phyloP scores from a whole-genome alignment of 2,888 invertebrate species.

The Meteorus cinctellus region DNA sequence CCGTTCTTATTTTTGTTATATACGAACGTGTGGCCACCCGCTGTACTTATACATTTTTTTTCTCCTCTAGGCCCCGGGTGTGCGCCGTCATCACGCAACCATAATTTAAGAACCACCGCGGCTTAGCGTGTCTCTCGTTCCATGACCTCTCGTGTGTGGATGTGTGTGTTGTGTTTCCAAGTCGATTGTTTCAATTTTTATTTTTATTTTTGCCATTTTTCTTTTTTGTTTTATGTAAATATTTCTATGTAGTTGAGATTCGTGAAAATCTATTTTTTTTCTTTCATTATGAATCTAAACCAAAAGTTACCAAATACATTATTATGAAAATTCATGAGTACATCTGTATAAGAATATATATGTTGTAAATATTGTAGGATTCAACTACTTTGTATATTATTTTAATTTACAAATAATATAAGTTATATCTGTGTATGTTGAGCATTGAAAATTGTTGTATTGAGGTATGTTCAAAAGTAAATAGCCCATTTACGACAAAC shows the following conservation, averaged over 20 bases:
- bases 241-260: slow-evolving; percentile 26
- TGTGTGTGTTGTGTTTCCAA: slow-evolving; percentile 18
- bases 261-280: slow-evolving; percentile 21
- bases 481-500: not conserved
- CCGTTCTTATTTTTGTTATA: slow-evolving; percentile 44
- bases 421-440: not conserved
- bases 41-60: slow-evolving; percentile 48
- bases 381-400: not conserved
- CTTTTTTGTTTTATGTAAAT: not conserved
- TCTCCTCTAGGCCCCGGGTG: slow-evolving; percentile 40
- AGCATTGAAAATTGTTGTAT: not conserved
- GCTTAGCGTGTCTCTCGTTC: slow-evolving; percentile 47
- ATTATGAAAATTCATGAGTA: slow-evolving; percentile 35
- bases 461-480: not conserved
- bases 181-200: not conserved
- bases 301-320: slow-evolving; percentile 61
- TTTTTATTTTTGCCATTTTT: slow-evolving; percentile 3
- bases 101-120: slow-evolving; percentile 54
- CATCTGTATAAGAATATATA: not conserved
- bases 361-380: slow-evolving; percentile 2
- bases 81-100: slow-evolving; percentile 56
- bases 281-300: slow-evolving; percentile 42
- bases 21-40: slow-evolving; percentile 45
- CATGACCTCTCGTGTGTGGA: slow-evolving; percentile 29
- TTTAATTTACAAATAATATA: not conserved